Conservation (phyloP, 2,888 invertebrate genomes). For the Liposcelis brunnea region DNA sequence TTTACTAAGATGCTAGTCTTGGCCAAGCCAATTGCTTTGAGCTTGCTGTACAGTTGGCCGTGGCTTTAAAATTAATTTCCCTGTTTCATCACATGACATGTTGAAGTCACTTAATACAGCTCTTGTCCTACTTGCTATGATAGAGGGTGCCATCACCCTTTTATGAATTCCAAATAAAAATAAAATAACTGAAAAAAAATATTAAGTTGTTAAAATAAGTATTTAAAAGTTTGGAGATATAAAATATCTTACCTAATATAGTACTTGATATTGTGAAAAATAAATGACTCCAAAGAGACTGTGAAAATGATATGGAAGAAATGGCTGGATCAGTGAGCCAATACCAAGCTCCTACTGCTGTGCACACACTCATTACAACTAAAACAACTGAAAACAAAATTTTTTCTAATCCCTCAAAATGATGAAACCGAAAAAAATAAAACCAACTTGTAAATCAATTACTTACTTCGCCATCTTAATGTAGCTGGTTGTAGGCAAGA, state of each 20-base stretch:
- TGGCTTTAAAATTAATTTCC: slow-evolving; percentile 85
- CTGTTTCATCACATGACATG: slow-evolving; percentile 96
- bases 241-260: slow-evolving; percentile 44
- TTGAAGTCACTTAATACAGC: slow-evolving; percentile 87
- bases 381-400: slow-evolving; percentile 52
- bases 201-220: not conserved
- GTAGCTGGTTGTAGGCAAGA: slow-evolving; percentile 89
- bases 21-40: too few relatives aligned
- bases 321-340: slow-evolving; percentile 92
- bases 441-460: slow-evolving; percentile 11
- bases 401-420: not conserved
- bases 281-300: slow-evolving; percentile 85
- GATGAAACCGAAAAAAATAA: slow-evolving; percentile 8
- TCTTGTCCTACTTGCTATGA: slow-evolving; percentile 81
- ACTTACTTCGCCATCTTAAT: slow-evolving; percentile 85
- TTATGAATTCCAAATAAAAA: slow-evolving; percentile 89
- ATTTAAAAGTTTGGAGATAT: not conserved
- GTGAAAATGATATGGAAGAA: slow-evolving; percentile 74
- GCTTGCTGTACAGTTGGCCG: slow-evolving; percentile 35
- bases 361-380: slow-evolving; percentile 70
- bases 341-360: slow-evolving; percentile 87
- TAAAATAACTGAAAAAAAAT: slow-evolving; percentile 46
- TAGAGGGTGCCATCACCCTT: slow-evolving; percentile 89
- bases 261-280: slow-evolving; percentile 82
- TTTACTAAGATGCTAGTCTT: too few relatives aligned